Evolutionary conservation across 2,113 vertebrate genomes (phyloP).

Genomic region (Marmota flaviventris): DNA sequence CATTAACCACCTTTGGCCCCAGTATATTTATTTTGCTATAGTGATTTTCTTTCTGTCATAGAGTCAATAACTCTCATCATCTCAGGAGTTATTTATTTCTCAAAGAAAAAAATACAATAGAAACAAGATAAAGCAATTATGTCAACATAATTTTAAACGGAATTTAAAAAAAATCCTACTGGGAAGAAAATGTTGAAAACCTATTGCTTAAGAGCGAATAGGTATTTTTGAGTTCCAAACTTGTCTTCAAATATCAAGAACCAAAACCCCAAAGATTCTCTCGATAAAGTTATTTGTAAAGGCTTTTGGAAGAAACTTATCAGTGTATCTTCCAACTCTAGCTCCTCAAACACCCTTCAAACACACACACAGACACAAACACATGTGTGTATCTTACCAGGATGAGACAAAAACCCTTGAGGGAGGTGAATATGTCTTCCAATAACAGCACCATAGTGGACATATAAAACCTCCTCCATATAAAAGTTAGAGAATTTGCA

Average conservation of each 20-base stretch:
- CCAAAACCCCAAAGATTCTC: not conserved
- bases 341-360: not conserved
- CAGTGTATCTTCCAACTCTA: not conserved
- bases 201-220: not conserved
- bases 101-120: not conserved
- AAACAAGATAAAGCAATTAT: not conserved
- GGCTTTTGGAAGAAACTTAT: not conserved
- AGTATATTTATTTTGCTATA: not conserved
- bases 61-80: not conserved
- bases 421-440: not conserved
- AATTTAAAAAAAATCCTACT: not conserved
- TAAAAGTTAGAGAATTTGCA: not conserved
- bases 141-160: not conserved
- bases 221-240: not conserved
- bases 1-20: not conserved
- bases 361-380: not conserved
- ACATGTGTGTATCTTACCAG: not conserved
- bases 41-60: not conserved
- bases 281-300: not conserved
- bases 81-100: not conserved
- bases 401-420: not conserved
- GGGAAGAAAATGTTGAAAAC: not conserved
- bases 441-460: too few species aligned
- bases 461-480: not conserved
- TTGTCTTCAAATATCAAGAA: not conserved